Conservation (phyloP, 2,888 invertebrate species). For the Patella ulyssiponensis region DNA sequence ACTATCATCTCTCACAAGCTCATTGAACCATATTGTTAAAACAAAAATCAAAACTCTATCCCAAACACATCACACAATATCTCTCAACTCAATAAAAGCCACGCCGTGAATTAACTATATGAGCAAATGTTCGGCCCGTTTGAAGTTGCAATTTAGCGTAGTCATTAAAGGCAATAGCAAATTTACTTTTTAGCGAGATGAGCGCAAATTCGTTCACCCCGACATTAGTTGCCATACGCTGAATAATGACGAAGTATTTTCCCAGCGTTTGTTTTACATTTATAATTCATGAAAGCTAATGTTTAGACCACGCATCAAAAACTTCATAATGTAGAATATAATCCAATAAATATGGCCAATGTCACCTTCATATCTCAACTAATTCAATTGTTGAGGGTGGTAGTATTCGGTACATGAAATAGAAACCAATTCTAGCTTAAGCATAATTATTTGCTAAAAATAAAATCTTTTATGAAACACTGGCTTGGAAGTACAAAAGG, state of each 20-base stretch:
- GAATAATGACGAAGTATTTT: neutral
- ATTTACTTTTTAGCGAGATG: slow-evolving; percentile 23
- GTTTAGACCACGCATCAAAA: slow-evolving; percentile 5
- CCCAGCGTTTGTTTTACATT: slow-evolving; percentile 23
- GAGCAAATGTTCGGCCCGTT: slow-evolving; percentile 13
- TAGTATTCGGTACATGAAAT: no score
- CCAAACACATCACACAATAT: neutral
- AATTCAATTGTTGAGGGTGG: neutral
- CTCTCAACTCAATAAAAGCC: neutral
- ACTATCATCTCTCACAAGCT: neutral
- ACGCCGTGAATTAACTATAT: neutral
- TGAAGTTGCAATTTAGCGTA: slow-evolving; percentile 17
- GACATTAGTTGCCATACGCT: slow-evolving; percentile 11
- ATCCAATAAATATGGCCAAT: neutral
- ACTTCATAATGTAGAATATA: neutral
- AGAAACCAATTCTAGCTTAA: no score
- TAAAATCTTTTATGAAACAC: no score
- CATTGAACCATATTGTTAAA: slow-evolving; percentile 10
- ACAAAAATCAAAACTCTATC: slow-evolving; percentile 8
- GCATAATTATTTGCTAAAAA: no score
- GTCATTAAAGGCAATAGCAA: slow-evolving; percentile 25
- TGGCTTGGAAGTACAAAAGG: no score
- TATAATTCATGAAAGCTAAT: slow-evolving; percentile 25
- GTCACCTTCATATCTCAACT: neutral
- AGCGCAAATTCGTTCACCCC: slow-evolving; percentile 17